Conservation (phyloP, 2,113 vertebrate genomes). For the Boleophthalmus pectinirostris region DNA sequence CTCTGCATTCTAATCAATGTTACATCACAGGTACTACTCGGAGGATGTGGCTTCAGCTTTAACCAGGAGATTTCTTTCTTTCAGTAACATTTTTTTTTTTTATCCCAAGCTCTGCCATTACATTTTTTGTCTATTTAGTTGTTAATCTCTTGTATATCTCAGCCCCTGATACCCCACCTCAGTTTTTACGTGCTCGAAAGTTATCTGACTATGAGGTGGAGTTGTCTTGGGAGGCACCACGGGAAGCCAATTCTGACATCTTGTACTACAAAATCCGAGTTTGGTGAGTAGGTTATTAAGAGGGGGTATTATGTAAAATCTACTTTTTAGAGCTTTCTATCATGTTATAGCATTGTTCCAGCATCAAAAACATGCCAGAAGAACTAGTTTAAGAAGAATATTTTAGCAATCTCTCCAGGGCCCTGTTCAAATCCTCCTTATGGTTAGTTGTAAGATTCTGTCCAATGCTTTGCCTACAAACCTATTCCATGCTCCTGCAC, state of each 20-base stretch:
- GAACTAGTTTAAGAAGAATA: too few relatives aligned
- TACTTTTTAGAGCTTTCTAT: too few relatives aligned
- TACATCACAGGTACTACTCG: constrained; percentile 49
- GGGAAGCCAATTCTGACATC: constrained; percentile 92
- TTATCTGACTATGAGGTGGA: constrained; percentile 88
- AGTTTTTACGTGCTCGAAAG: constrained; percentile 83
- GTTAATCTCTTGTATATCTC: constrained; percentile 68
- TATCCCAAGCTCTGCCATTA: constrained; percentile 18
- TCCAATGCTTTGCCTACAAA: too few relatives aligned
- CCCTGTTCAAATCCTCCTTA: too few relatives aligned
- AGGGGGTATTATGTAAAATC: too few relatives aligned
- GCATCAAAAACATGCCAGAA: too few relatives aligned
- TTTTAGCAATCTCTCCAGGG: too few relatives aligned
- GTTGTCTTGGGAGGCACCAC: constrained; percentile 91
- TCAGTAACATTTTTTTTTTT: neutral
- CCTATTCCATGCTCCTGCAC: too few relatives aligned
- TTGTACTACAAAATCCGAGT: constrained; percentile 90
- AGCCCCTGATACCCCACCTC: constrained; percentile 92
- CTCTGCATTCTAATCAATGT: constrained; percentile 37
- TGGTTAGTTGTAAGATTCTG: too few relatives aligned
- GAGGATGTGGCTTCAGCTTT: constrained; percentile 9
- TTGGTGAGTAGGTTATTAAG: constrained; percentile 82
- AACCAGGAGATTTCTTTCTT: neutral
- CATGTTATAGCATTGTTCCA: too few relatives aligned
- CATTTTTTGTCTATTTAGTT: neutral